Evolutionary conservation across 2,113 vertebrate species (phyloP).

Genomic region (Copsychus sechellarum): DNA sequence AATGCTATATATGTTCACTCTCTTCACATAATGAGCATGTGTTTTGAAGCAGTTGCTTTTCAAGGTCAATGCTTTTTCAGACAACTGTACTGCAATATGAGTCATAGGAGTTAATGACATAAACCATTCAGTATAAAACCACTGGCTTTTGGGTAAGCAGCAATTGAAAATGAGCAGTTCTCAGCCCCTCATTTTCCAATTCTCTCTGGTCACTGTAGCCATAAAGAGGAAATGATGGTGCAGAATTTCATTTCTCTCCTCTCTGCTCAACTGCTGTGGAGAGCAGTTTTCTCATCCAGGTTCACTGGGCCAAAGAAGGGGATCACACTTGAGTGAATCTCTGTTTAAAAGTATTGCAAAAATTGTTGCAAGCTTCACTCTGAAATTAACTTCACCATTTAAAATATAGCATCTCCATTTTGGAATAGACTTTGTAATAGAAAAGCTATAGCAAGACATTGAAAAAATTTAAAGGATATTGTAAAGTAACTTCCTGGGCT

Average conservation of each 20-base stretch:
- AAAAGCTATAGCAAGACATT: background rate
- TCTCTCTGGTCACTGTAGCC: background rate
- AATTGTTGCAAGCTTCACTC: background rate
- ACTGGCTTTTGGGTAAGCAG: constrained; percentile 19
- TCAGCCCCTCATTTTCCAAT: background rate
- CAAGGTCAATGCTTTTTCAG: constrained; percentile 61
- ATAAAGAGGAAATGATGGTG: background rate
- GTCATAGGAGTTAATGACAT: constrained; percentile 48
- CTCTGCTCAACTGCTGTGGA: background rate
- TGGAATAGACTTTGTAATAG: background rate
- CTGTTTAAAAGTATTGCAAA: background rate
- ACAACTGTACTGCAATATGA: constrained; percentile 46
- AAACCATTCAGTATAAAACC: background rate
- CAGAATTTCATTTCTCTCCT: background rate
- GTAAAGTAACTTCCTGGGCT: background rate
- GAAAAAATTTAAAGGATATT: background rate
- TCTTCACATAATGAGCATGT: constrained; percentile 53
- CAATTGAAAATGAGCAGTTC: background rate
- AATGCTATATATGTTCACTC: constrained; percentile 59
- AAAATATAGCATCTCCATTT: background rate
- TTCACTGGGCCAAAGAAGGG: background rate
- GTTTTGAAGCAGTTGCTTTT: constrained; percentile 45
- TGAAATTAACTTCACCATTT: background rate
- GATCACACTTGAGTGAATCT: background rate
- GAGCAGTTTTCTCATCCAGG: background rate